phyloP scores from a whole-genome alignment of 2,113 vertebrate species.

The Geothlypis trichas region DNA sequence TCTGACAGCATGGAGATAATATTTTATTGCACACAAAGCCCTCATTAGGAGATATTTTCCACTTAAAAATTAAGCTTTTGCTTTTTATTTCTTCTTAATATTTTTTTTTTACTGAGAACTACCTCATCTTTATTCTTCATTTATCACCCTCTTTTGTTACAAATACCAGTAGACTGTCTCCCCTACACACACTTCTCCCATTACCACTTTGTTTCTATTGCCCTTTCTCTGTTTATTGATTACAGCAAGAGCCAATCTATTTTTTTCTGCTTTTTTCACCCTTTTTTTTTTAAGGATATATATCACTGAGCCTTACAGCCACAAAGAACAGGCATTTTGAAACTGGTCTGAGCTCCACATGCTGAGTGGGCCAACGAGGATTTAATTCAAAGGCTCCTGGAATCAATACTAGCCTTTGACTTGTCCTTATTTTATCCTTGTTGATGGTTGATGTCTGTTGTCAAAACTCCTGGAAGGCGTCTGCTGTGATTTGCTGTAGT shows the following conservation, averaged over 20 bases:
- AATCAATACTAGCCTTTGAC: conserved; percentile 66
- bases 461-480: conserved; percentile 56
- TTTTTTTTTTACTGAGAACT: neutral
- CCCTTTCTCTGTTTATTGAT: conserved; percentile 32
- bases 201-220: neutral
- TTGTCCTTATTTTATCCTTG: conserved; percentile 65
- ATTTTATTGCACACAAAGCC: neutral
- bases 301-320: neutral
- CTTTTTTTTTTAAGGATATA: neutral
- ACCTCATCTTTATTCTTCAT: neutral
- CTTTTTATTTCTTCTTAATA: neutral
- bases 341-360: conserved; percentile 4
- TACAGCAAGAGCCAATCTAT: neutral
- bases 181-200: neutral
- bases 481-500: conserved; percentile 51
- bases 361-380: conserved; percentile 38
- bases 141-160: neutral
- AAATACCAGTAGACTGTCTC: neutral
- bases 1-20: neutral
- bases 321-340: neutral
- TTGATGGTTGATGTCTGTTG: conserved; percentile 64
- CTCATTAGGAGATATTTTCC: neutral
- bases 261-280: accelerated
- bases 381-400: conserved; percentile 40
- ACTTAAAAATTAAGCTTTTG: neutral